Base-by-base conservation (phyloP, 2,113 vertebrate species). In the Empidonax alnorum region DNA sequence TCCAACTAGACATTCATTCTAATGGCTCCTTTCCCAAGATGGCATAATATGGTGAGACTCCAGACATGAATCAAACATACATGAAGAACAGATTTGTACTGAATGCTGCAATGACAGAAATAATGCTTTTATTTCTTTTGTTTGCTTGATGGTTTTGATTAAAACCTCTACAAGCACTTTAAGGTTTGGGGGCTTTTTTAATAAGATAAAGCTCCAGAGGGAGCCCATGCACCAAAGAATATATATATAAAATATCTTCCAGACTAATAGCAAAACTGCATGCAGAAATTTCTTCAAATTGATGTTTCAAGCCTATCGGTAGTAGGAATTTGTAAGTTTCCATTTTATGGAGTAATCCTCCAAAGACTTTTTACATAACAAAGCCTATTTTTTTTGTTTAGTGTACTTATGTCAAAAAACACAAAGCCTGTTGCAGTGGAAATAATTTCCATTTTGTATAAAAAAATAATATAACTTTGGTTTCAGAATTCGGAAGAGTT, bases 151-250 rank as follows among this genome's bases (percentile, higher is more conserved):
- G 27, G 3, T 68, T 68, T 59, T 44, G 30, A 72, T 65, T 71
- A 74, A 94, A 93, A 69, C 17, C 28, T 87, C 76, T 66, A 14
- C 52, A 87, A 74, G 17, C 12, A 27, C 7, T 69, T 62, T 42
- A 56, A 53, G 9, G 8, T 74, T 91, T 42, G 15, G 25, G 16
- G 7, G 1, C 12, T 8, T 77, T 78, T 75, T 69, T 44, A 55
- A 87, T 59, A 93, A 71, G 19, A 61, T 42, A 66, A 87, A 83
- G 87, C 79, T 96, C 95, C 91, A 96, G 94, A 93, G 75, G 81
- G 78, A 97, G 90, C 85, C 86, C 87, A 74, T 46, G 44, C 62
- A 79, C 89, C 74, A 80, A 87, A 85, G 42, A 79, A 83, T 37
- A 68, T 31, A 61, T 30, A 27, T 10, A 63, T 10, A 77, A 73